phyloP scores from a whole-genome alignment of 30 jellyfish, hydroid and myxozoan species.

The Phacellophora camtschatica region DNA sequence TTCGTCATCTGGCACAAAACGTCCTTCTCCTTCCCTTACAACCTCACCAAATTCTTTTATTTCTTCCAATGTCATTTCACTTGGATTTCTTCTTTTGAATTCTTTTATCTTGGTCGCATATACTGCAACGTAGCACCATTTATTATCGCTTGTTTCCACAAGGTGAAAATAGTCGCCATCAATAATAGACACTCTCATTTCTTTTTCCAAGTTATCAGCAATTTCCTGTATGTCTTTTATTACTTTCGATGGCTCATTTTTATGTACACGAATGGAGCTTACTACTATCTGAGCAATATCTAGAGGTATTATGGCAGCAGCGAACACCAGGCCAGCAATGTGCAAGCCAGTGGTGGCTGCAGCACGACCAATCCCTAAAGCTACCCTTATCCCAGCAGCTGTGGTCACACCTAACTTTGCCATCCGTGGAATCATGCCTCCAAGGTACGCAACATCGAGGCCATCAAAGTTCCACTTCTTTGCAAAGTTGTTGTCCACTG shows the following conservation, averaged over 20 bases:
- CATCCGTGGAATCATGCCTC: neutral
- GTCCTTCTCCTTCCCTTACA: slow-evolving; percentile 13
- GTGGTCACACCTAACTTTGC: slow-evolving; percentile 44
- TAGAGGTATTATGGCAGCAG: slow-evolving; percentile 47
- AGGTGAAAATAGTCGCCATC: slow-evolving; percentile 12
- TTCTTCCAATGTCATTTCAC: neutral
- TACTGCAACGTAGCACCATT: slow-evolving; percentile 31
- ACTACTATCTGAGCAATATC: slow-evolving; percentile 44
- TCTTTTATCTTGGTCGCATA: neutral
- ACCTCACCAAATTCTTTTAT: slow-evolving; percentile 8
- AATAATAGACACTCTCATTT: slow-evolving; percentile 2
- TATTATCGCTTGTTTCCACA: slow-evolving; percentile 6
- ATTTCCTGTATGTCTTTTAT: neutral
- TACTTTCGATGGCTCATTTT: slow-evolving; percentile 25
- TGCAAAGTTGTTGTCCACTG: slow-evolving; percentile 16
- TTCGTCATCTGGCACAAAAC: slow-evolving; percentile 6
- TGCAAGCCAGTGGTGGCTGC: slow-evolving; percentile 58
- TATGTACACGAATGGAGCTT: slow-evolving; percentile 41
- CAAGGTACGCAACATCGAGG: neutral
- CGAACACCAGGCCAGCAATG: slow-evolving; percentile 48
- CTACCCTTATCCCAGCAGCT: slow-evolving; percentile 35
- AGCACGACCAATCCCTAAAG: slow-evolving; percentile 39
- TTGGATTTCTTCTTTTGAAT: neutral
- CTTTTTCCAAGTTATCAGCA: slow-evolving; percentile 40
- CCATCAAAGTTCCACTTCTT: slow-evolving; percentile 23